Conservation (phyloP, 1,140 invertebrate species). For the Drosophila paulistorum region DNA sequence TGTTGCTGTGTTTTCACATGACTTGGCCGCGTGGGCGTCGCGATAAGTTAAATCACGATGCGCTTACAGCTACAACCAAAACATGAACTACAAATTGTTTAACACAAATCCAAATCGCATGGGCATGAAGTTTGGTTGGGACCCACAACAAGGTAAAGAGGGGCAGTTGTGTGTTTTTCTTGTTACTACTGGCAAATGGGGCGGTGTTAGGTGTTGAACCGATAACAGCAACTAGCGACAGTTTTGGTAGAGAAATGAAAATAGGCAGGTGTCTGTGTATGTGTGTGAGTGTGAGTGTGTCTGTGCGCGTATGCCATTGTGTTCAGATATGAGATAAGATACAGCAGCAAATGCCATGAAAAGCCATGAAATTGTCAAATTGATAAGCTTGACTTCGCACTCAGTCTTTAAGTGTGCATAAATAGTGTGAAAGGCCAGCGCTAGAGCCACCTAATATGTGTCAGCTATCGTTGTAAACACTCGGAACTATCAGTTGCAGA, state of each 20-base stretch:
- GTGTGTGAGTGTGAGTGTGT: conserved; percentile 38
- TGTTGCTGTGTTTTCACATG: conserved; percentile 56
- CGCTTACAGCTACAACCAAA: conserved; percentile 64
- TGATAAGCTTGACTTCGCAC: background rate
- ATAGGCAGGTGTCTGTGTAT: conserved; percentile 14
- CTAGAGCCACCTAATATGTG: no score
- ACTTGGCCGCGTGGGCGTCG: conserved; percentile 52
- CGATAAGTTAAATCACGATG: conserved; percentile 75
- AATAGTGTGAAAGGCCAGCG: background rate
- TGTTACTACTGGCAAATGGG: conserved; percentile 21
- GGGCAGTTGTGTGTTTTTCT: conserved; percentile 13
- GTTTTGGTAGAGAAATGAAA: conserved; percentile 34
- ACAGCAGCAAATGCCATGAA: conserved; percentile 9
- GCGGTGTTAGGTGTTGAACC: conserved; percentile 35
- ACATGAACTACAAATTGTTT: conserved; percentile 75
- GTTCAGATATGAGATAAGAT: conserved; percentile 39
- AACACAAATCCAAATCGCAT: conserved; percentile 75
- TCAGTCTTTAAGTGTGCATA: background rate
- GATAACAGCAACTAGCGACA: conserved; percentile 40
- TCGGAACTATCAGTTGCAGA: no score
- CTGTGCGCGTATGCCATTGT: conserved; percentile 16
- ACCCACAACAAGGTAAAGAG: background rate
- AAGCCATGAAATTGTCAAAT: background rate
- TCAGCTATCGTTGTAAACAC: no score
- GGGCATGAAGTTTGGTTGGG: conserved; percentile 8